Conservation (phyloP, 2,113 vertebrate species). For the Triplophysa tibetana region DNA sequence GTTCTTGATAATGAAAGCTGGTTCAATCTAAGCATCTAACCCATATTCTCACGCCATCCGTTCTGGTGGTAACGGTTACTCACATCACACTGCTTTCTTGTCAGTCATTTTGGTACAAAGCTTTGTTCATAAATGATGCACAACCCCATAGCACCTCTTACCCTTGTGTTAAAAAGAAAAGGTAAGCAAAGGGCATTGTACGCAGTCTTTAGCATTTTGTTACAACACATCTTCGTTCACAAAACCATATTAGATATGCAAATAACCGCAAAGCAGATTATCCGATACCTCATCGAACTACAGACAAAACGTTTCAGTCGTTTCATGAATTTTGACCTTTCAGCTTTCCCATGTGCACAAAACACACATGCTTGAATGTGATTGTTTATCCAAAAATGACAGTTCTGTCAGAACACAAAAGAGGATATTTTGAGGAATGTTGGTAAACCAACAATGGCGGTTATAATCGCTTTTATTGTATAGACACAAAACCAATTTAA, state of each 20-base stretch:
- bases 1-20: constrained; percentile 12
- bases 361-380: background rate
- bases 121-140: background rate
- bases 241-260: constrained; percentile 25
- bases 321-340: background rate
- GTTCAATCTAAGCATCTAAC: constrained; percentile 9
- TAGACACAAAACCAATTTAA: too few relatives aligned
- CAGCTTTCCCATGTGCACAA: background rate
- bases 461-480: too few relatives aligned
- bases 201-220: background rate
- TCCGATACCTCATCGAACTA: background rate
- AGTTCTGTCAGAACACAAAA: too few relatives aligned
- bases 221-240: background rate
- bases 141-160: background rate
- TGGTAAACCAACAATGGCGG: too few relatives aligned
- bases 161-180: background rate
- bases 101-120: constrained; percentile 27
- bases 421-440: too few relatives aligned
- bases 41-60: background rate
- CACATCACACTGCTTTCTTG: constrained; percentile 17
- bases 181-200: background rate
- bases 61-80: constrained; percentile 20
- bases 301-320: too few relatives aligned
- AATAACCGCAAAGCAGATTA: background rate
- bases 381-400: too few relatives aligned